These are phyloP conservation scores for Campoletis raptor DNA, from an alignment of 2,888 invertebrate genomes.

Conservation along the genomic window DNA sequence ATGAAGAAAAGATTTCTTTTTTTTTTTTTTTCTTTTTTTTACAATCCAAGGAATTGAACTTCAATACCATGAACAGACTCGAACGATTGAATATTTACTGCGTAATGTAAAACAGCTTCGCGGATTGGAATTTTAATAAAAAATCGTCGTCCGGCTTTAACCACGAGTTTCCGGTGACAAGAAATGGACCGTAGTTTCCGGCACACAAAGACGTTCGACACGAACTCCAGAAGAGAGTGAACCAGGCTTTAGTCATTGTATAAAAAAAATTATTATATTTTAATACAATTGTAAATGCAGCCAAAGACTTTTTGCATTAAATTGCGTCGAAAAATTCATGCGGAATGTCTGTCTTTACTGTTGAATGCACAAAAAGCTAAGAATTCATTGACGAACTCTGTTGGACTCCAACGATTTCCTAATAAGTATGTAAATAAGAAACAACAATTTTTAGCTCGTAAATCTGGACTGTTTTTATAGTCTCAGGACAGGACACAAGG, in stretches of 20 bases:
- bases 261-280: neutral
- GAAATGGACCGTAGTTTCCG: slow-evolving; percentile 23
- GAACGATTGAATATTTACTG: neutral
- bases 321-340: neutral
- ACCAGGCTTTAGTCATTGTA: neutral
- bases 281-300: neutral
- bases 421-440: neutral
- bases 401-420: neutral
- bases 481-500: neutral
- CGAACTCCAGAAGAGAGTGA: neutral
- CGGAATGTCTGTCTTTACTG: neutral
- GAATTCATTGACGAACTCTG: neutral
- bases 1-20: neutral
- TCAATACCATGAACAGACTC: neutral
- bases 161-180: slow-evolving; percentile 19
- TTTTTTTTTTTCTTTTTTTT: neutral
- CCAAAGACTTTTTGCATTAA: neutral
- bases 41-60: neutral
- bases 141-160: slow-evolving; percentile 9
- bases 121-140: neutral
- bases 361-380: neutral
- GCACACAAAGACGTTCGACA: neutral
- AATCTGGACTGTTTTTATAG: neutral
- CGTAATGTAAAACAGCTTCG: neutral
- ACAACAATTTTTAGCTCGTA: neutral